A percentile compares a stretch with the other conserved stretches of the same genome.
Conservation (phyloP, 2,888 invertebrate species). For the Macaria liturata region DNA sequence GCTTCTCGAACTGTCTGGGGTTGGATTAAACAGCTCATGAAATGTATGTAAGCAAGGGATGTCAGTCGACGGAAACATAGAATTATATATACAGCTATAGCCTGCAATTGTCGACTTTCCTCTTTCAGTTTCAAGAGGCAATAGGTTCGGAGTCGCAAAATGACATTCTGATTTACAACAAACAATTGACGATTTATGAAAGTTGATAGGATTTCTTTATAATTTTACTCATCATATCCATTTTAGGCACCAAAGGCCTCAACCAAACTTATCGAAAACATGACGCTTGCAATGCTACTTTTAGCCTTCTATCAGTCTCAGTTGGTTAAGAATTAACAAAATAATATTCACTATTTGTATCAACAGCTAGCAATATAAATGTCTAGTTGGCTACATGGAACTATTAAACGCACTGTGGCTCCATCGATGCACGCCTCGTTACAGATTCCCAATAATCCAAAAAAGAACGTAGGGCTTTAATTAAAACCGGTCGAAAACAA, state of each 20-base stretch:
- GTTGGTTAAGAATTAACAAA: no score
- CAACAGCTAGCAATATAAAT: no score
- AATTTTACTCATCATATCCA: no score
- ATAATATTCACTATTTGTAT: no score
- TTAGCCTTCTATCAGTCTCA: no score
- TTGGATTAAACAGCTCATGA: conserved; percentile 81
- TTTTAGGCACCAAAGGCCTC: no score
- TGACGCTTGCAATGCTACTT: no score
- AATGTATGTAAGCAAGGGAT: conserved; percentile 79
- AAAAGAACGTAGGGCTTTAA: conserved; percentile 1
- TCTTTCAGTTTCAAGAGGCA: not conserved
- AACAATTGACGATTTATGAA: no score
- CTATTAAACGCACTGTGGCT: not conserved
- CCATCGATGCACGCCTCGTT: conserved; percentile 6
- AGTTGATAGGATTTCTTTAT: no score
- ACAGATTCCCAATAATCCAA: conserved; percentile 16
- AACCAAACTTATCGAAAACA: no score
- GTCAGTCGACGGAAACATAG: conserved; percentile 52
- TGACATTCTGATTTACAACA: not conserved
- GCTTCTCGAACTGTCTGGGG: conserved; percentile 50
- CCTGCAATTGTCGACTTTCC: conserved; percentile 25
- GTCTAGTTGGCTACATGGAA: no score
- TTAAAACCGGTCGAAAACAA: conserved; percentile 16
- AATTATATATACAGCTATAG: conserved; percentile 43
- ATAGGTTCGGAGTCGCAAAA: not conserved